Conservation (phyloP, 1,140 invertebrate genomes). For the Atta texana region DNA sequence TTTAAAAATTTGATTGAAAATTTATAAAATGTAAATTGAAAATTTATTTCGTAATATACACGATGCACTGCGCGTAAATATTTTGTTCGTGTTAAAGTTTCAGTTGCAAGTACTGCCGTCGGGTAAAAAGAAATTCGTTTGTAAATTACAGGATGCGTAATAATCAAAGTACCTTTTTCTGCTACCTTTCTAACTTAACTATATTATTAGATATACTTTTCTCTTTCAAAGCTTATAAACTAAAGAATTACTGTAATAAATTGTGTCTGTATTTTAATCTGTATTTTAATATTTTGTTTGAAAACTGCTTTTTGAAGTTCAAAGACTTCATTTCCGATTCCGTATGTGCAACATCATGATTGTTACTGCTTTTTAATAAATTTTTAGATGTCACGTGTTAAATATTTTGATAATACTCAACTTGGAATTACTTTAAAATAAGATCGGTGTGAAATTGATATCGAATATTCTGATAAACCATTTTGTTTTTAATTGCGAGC, state of each 20-base stretch:
- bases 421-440: not conserved
- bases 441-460: not conserved
- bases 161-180: constrained; percentile 4
- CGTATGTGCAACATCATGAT: not conserved
- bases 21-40: not conserved
- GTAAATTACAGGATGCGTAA: constrained; percentile 19
- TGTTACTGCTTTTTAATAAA: not conserved
- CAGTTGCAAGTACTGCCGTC: not conserved
- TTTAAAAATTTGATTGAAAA: not conserved
- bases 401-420: constrained; percentile 10
- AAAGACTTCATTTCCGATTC: not conserved
- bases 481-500: not conserved
- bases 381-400: not conserved
- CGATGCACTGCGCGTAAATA: constrained; percentile 18
- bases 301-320: not conserved
- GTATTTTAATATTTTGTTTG: not conserved
- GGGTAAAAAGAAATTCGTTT: constrained; percentile 19
- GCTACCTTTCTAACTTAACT: not conserved
- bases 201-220: not conserved
- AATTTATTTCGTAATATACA: not conserved
- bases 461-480: too few species aligned
- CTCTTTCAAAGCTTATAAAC: constrained; percentile 1
- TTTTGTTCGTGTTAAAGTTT: not conserved
- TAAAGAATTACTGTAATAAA: not conserved
- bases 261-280: constrained; percentile 5